Base-by-base conservation (phyloP, 2,888 invertebrate genomes). In the Suillia variegata region DNA sequence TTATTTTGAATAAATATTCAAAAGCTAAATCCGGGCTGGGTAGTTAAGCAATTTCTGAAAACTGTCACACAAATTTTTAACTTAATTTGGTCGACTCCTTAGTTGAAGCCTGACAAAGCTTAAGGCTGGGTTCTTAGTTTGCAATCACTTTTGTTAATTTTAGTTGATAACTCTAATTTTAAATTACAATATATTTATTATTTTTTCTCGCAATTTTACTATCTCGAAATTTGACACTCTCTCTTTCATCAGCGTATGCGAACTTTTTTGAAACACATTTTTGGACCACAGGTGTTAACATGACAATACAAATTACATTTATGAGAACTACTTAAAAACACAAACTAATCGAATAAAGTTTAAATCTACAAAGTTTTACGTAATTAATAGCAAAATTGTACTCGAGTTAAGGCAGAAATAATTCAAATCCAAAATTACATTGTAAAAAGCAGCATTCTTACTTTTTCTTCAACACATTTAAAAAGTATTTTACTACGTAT, bases 261-360 rank as follows among this genome's bases (percentile, higher is more conserved):
- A 26, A 26, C 26, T 26, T 26, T 26, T 5, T 26, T 38, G 38
- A 38, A 26, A 38, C 6, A 38, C 38, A 38, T 61, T 65, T 66
- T 69, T 68, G 69, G 69, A 69, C 69, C 69, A 69, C 66, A 68
- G 67, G 68, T 69, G 68, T 68, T 69, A 68, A 69, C 68, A 68
- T 66, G 69, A 69, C 69, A 69, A 69, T 69, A 69, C 68, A 67
- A 66, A 56, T 56, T n/a, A 18, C 56, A 62, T 52, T 56, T 61
- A 64, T 62, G 58, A 33, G 62, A 62, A 60, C 48, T 57, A 17
- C 38, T 20, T 54, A 58, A 50, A 54, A 54, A 26, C n/a, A n/a
- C n/a, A n/a, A 26, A 26, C 26, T 26, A 26, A 5, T 6, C 10
- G 10, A 5, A 26, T 26, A 6, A 26, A 5, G 10, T 26, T 6